Percentiles rank a stretch among this genome's conserved stretches.
These are phyloP conservation scores for Pseudococcus jackbeardsleyi DNA, from an alignment of 2,888 invertebrate genomes.

Conservation along the genomic window DNA sequence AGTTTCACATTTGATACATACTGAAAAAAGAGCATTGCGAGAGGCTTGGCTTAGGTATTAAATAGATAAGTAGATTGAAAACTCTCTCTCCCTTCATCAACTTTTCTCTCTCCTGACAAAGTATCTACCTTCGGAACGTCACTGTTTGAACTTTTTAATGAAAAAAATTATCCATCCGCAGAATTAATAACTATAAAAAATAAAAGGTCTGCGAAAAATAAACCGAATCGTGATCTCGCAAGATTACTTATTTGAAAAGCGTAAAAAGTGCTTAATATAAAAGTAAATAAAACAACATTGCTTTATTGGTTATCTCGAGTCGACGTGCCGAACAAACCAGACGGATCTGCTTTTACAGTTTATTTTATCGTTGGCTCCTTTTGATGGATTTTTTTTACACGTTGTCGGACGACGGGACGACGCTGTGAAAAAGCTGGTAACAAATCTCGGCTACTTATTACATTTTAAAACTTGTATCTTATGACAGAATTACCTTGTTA, in stretches of 20 bases:
- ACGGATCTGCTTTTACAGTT: slow-evolving; percentile 32
- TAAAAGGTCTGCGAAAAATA: neutral
- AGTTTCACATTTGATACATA: too few species aligned
- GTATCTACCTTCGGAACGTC: too few species aligned
- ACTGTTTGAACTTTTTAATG: too few species aligned
- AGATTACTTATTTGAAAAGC: slow-evolving; percentile 9
- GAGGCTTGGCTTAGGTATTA: too few species aligned
- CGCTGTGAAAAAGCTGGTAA: neutral
- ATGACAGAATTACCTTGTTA: slow-evolving; percentile 40
- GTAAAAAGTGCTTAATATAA: slow-evolving; percentile 31
- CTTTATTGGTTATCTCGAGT: slow-evolving; percentile 5
- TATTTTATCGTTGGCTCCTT: slow-evolving; percentile 12
- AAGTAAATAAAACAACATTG: slow-evolving; percentile 27
- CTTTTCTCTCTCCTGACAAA: too few species aligned
- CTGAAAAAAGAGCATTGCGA: too few species aligned
- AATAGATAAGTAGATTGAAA: too few species aligned
- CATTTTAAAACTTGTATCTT: slow-evolving; percentile 43
- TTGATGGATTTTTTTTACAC: slow-evolving; percentile 43
- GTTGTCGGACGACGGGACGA: neutral
- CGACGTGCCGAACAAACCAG: neutral
- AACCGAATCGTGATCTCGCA: neutral
- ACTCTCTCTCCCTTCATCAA: too few species aligned
- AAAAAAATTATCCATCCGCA: neutral
- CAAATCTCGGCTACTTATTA: slow-evolving; percentile 50
- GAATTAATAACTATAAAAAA: neutral